Conservation (phyloP, 2,113 vertebrate species). For the Perognathus longimembris region DNA sequence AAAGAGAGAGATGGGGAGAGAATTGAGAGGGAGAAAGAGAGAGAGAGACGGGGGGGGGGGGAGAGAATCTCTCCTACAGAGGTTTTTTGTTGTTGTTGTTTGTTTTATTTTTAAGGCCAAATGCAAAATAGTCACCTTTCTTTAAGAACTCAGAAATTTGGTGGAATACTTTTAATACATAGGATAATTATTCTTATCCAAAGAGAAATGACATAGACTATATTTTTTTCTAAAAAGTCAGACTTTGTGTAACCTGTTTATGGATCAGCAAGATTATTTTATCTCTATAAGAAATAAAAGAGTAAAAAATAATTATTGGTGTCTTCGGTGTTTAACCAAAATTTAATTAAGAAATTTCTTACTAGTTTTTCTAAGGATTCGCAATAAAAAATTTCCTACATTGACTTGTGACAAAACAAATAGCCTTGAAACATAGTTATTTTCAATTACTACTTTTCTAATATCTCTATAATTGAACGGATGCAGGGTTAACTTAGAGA, state of each 20-base stretch:
- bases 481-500: slow-evolving; percentile 20
- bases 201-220: background rate
- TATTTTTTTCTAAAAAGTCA: background rate
- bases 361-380: background rate
- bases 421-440: background rate
- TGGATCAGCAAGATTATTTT: slow-evolving; percentile 21
- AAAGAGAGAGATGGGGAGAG: no score
- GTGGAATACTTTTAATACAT: background rate
- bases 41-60: no score
- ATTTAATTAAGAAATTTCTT: slow-evolving; percentile 54
- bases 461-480: slow-evolving; percentile 35
- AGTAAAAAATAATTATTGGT: slow-evolving; percentile 21
- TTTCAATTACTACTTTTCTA: slow-evolving; percentile 24
- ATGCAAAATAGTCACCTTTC: slow-evolving; percentile 2
- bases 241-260: background rate
- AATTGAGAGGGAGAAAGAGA: no score
- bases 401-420: background rate
- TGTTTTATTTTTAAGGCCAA: background rate
- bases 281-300: background rate
- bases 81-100: no score
- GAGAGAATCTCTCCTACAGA: slow-evolving; percentile 2
- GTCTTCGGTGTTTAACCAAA: background rate
- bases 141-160: slow-evolving; percentile 34
- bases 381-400: background rate
- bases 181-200: slow-evolving; percentile 26